A percentile compares a stretch with the other conserved stretches of the same genome.
Conservation (phyloP, 2,113 vertebrate genomes). For the Brienomyrus longianalis region DNA sequence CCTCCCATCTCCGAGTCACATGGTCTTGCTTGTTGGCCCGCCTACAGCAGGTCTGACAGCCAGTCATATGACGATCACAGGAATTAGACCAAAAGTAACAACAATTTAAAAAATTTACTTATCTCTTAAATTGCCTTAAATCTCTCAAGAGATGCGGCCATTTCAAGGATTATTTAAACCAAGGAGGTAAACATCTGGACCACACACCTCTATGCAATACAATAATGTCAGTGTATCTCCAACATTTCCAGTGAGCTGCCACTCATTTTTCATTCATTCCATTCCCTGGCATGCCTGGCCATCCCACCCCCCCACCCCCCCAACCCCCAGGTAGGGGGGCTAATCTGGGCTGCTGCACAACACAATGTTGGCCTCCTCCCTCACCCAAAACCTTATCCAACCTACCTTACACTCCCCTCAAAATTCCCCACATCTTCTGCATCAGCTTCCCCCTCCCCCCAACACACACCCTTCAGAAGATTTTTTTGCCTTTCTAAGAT, state of each 20-base stretch:
- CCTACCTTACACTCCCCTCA: no score
- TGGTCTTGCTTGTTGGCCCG: neutral
- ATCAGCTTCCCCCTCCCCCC: no score
- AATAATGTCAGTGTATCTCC: slow-evolving; percentile 31
- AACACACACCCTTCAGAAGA: neutral
- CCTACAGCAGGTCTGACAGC: neutral
- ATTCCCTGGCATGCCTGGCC: slow-evolving; percentile 22
- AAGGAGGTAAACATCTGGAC: slow-evolving; percentile 5
- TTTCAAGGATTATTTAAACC: neutral
- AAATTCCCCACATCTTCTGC: no score
- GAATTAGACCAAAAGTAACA: neutral
- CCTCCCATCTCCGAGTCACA: neutral
- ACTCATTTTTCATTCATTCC: slow-evolving; percentile 39
- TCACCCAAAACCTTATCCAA: no score
- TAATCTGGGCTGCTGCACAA: no score
- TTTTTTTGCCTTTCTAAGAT: neutral
- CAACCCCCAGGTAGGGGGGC: no score
- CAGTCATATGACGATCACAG: neutral
- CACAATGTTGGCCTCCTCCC: no score
- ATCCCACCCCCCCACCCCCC: neutral
- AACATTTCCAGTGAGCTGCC: slow-evolving; percentile 17
- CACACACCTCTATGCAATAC: slow-evolving; percentile 17
- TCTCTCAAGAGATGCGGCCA: neutral
- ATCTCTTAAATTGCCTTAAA: neutral
- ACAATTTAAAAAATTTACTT: neutral